Evolutionary conservation across 1,140 invertebrate genomes (phyloP), one percentile per base, ranked within the genome.

Genomic region (Zeugodacus cucurbitae): DNA sequence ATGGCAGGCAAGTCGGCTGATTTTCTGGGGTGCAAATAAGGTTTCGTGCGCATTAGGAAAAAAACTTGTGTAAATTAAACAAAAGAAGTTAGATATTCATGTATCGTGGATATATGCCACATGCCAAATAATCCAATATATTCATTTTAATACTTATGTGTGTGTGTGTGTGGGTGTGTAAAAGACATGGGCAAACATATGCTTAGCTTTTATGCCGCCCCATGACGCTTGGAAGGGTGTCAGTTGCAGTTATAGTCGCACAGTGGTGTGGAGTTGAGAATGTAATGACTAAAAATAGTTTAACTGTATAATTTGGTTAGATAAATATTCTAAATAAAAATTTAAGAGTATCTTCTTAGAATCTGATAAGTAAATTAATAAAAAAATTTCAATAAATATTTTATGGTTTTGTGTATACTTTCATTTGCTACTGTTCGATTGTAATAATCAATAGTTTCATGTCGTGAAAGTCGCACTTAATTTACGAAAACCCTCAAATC

Each of bases 21-120:
- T 32, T 74, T 37, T 37, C 34, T 74, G 67, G 67, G 67, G 34
- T 74, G 67, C 34, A 37, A 74, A 37, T 82, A 41, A 48, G 10
- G 41, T 48, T 74, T 82, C 41, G n/a, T 82, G 74, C 74, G 48
- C 14, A 14, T 29, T 26, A 48, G 34, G 26, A 48, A 82, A 48
- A 26, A 26, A 82, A 48, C 26, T 62, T 62, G 58, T 62, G n/a
- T 48, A 82, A 54, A 82, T 82, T 82, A 82, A 82, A 82, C 34
- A 48, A 82, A 48, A 29, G 22, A 82, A 82, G 74, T 82, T 82
- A n/a, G 14, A 41, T 82, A 82, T 82, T 3, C 26, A 41, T 32
- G 20, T 37, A 37, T 74, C 5, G 22, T 74, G 34, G 6, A 82
- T 48, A 29, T 82, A 26, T 82, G 41, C 34, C 74, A 48, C 34